Evolutionary conservation across 1,140 invertebrate genomes (phyloP).

Genomic region (Alviniconcha marisindica): DNA sequence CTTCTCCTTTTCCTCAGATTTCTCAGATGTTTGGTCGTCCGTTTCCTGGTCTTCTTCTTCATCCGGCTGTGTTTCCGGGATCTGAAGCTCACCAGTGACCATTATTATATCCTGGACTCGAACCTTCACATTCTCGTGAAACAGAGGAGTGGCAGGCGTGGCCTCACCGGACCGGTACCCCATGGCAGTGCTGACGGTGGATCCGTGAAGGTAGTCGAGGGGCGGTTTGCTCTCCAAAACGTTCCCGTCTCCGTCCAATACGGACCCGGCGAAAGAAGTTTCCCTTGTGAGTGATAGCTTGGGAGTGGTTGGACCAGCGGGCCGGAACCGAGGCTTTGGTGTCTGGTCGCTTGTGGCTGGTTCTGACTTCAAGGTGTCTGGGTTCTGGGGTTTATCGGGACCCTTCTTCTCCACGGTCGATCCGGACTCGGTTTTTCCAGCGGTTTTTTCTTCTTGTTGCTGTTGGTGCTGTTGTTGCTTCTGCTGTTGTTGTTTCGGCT

Average conservation of each 20-base stretch:
- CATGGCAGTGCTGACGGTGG: neutral
- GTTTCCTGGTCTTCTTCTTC: neutral
- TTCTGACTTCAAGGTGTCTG: too few species aligned
- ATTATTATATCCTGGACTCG: neutral
- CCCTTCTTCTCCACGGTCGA: neutral
- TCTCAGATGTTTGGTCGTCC: too few species aligned
- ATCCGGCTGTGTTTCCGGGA: neutral
- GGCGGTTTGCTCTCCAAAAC: neutral
- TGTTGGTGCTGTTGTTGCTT: neutral
- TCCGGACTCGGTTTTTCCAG: neutral
- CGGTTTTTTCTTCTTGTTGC: neutral
- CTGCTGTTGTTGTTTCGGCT: neutral
- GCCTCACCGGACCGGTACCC: neutral
- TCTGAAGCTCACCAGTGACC: neutral
- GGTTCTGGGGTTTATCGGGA: neutral
- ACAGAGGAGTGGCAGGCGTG: neutral
- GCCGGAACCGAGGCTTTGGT: too few species aligned
- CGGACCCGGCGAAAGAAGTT: too few species aligned
- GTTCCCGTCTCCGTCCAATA: neutral
- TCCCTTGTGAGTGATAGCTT: too few species aligned
- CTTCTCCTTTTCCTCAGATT: too few species aligned
- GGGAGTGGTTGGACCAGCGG: too few species aligned
- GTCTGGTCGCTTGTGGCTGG: too few species aligned
- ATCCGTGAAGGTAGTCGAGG: neutral
- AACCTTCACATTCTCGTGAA: constrained; percentile 10